Base-by-base conservation (phyloP, 2,797 vertebrate genomes). In the Alfaro cultratus region DNA sequence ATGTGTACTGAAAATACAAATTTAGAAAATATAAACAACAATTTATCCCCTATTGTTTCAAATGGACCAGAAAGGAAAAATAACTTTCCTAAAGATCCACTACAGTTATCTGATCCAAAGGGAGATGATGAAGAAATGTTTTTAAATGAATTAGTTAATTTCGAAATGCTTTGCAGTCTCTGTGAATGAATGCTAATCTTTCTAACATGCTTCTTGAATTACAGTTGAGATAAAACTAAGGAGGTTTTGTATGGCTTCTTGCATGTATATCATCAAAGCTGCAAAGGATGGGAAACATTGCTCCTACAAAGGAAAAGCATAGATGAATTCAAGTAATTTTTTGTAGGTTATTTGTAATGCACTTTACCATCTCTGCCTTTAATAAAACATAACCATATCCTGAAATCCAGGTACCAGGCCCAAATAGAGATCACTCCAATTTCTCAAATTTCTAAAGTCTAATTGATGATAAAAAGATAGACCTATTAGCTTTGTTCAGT, bases 381-480 rank as follows among this genome's bases (percentile, higher is more conserved):
- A 55, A 13, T 55, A 55, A 55, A 55, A 55, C 53, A n/a, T 12
- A 12, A 53, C 13, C 1, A 68, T 39, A 5, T 26, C 12, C 13
- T n/a, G 41, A 26, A 16, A 71, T 71, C 12, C 41, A 71, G 3
- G 23, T 29, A 16, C 26, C 26, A 71, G 12, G 26, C 15, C 13
- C 26, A 15, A 16, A 3, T 16, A 45, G 2, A 71, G 26, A 45
- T 71, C 81, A 77, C 11, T 80, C 9, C 72, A 75, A 26, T 78
- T 18, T 71, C 81, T 31, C 78, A 80, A 73, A 49, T 68, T 36
- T 74, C 53, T 12, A 8, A 78, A 36, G 71, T 47, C 4, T 39
- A 31, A 74, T 80, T 82, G 74, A 84, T 70, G 10, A 73, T 73
- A 86, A 82, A 81, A 81, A 74, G 15, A 46, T 31, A 57, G 64